Base-by-base conservation (phyloP, 2,797 vertebrate species). In the Hafferia zeledoni region DNA sequence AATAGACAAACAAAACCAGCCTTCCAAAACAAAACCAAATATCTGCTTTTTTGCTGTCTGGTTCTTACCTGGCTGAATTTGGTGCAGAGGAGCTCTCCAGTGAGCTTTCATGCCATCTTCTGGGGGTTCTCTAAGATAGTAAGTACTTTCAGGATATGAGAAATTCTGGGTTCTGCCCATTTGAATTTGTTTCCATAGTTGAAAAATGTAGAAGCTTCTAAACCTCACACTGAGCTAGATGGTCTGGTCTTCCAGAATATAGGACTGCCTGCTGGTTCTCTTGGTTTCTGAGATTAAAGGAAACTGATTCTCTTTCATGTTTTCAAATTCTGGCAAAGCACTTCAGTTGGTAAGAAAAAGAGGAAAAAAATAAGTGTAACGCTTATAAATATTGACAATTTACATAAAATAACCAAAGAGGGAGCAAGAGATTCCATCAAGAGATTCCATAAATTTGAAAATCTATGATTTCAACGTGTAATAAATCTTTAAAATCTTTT, bases 61-160 rank as follows among this genome's bases (percentile, higher is more conserved):
- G 35, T 76, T 96, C 50, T 86, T 41, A 49, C 33, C 25, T 93
- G 50, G 23, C 30, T 65, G 50, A 43, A 44, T 47, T 63, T 59
- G 41, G 6, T 81, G 37, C 39, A 61, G n/a, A 83, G 69, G 28
- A 87, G 56, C 61, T 81, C 39, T 39, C 39, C 39, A 39, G 16
- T 65, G 28, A 61, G 14, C 30, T 83, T 92, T 47, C 6, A 13
- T 83, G 23, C 46, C 11, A 3, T 83, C 50, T 68, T 92, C 11
- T 78, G 4, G 10, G 37, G 5, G 1, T 78, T 22, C 30, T 68
- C 8, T 20, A 63, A 69, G n/a, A 9, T 0, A 0, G 3, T 59
- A 52, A 18, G 33, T 81, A 19, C 78, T 93, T 91, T 90, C 55
- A 90, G 57, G 47, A 85, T 23, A 23, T 50, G 43, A 68, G 44